phyloP scores from a whole-genome alignment of 2,113 vertebrate species.

The Rhipidura dahli region DNA sequence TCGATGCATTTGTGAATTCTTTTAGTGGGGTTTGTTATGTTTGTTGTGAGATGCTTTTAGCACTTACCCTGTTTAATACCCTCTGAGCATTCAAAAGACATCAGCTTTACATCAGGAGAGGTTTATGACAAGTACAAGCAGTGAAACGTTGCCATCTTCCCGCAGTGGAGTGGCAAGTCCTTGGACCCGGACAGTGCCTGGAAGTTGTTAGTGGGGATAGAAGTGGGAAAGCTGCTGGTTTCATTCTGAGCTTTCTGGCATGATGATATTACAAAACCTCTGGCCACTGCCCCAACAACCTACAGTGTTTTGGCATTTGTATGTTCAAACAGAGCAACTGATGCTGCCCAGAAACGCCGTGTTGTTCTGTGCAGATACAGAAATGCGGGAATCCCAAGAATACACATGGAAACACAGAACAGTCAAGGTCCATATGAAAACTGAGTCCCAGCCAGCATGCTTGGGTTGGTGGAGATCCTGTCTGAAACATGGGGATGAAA shows the following conservation, averaged over 20 bases:
- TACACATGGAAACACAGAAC: neutral
- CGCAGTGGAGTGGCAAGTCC: neutral
- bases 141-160: neutral
- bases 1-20: neutral
- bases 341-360: neutral
- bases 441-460: neutral
- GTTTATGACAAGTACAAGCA: neutral
- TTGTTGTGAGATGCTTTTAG: neutral
- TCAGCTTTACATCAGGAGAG: neutral
- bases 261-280: rapidly evolving
- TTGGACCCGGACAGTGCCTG: neutral
- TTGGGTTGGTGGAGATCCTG: neutral
- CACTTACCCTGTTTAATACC: neutral
- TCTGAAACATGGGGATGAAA: neutral
- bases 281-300: neutral
- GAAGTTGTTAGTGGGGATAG: neutral
- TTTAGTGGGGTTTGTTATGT: neutral
- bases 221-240: neutral
- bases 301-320: neutral
- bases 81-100: neutral
- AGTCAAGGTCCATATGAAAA: neutral
- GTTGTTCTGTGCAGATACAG: neutral
- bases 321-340: neutral
- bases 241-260: neutral
- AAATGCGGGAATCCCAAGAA: neutral